Evolutionary conservation across 2,113 vertebrate genomes (phyloP).

Genomic region (Gambusia affinis): DNA sequence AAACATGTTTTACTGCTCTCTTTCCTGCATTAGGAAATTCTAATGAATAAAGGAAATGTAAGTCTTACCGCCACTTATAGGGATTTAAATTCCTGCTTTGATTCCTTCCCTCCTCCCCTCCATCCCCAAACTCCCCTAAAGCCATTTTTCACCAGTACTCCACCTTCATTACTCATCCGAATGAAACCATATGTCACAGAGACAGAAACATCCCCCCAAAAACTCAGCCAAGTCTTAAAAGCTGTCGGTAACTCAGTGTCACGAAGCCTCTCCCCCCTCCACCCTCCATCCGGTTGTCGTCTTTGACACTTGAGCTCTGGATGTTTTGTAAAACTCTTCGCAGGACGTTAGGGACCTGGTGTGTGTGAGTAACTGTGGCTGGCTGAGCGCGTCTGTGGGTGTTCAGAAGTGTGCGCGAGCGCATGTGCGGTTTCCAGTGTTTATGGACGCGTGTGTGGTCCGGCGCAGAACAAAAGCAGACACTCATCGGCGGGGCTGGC

Average conservation of each 20-base stretch:
- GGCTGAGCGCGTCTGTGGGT: slow-evolving; percentile 54
- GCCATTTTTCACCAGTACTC: slow-evolving; percentile 4
- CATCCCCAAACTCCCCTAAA: neutral
- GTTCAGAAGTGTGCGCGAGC: slow-evolving; percentile 54
- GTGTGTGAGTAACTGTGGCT: slow-evolving; percentile 55
- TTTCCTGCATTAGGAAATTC: slow-evolving; percentile 14
- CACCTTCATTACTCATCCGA: slow-evolving; percentile 4
- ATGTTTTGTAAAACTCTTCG: slow-evolving; percentile 47
- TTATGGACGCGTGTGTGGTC: slow-evolving; percentile 65
- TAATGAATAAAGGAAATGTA: slow-evolving; percentile 26
- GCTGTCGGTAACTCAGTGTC: slow-evolving; percentile 17
- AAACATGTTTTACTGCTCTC: slow-evolving; percentile 18
- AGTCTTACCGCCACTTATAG: slow-evolving; percentile 10
- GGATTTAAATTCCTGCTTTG: slow-evolving; percentile 10
- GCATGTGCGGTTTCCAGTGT: slow-evolving; percentile 54
- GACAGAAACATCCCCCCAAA: slow-evolving; percentile 26
- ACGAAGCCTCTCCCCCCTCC: slow-evolving; percentile 8
- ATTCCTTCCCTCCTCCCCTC: neutral
- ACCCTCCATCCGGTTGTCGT: slow-evolving; percentile 3
- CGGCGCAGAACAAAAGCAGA: slow-evolving; percentile 58
- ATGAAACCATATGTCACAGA: slow-evolving; percentile 7
- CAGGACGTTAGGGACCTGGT: slow-evolving; percentile 41
- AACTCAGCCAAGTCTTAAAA: slow-evolving; percentile 15
- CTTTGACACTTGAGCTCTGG: slow-evolving; percentile 21
- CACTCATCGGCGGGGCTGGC: slow-evolving; percentile 52